phyloP scores from a whole-genome alignment of 2,888 invertebrate genomes.

The Theodoxus fluviatilis region DNA sequence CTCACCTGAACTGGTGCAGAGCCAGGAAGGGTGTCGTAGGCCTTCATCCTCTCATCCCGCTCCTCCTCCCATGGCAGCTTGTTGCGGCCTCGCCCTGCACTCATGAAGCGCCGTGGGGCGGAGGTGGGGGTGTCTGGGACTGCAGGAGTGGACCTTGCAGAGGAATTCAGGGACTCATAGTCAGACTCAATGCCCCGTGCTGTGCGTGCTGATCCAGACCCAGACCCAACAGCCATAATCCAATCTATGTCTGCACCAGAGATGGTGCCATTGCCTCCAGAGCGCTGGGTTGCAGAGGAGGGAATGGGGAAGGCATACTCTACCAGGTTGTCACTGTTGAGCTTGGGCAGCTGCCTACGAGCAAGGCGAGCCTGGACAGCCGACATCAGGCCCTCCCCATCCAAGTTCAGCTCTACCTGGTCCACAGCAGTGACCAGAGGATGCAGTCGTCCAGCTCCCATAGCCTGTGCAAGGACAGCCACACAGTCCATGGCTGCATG shows the following conservation, averaged over 20 bases:
- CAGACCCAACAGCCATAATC: slow-evolving; percentile 71
- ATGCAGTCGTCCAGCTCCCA: slow-evolving; percentile 70
- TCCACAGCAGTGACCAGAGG: slow-evolving; percentile 70
- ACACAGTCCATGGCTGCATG: slow-evolving; percentile 82
- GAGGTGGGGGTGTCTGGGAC: slow-evolving; percentile 38
- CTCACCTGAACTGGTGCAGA: slow-evolving; percentile 38
- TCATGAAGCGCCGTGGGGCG: slow-evolving; percentile 53
- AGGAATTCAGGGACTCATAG: slow-evolving; percentile 55
- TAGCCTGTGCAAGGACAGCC: slow-evolving; percentile 79
- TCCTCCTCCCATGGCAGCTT: slow-evolving; percentile 63
- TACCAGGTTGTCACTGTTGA: slow-evolving; percentile 76
- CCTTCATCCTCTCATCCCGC: slow-evolving; percentile 36
- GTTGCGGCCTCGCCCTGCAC: slow-evolving; percentile 58
- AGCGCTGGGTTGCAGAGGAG: slow-evolving; percentile 60
- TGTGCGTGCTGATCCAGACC: slow-evolving; percentile 48
- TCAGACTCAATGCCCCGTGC: slow-evolving; percentile 48
- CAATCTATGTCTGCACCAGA: slow-evolving; percentile 80
- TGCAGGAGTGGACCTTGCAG: slow-evolving; percentile 45
- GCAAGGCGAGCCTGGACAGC: slow-evolving; percentile 80
- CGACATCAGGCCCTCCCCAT: slow-evolving; percentile 68
- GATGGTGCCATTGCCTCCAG: slow-evolving; percentile 43
- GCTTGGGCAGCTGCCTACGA: slow-evolving; percentile 76
- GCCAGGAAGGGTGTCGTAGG: slow-evolving; percentile 34
- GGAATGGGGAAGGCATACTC: slow-evolving; percentile 78
- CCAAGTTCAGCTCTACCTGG: slow-evolving; percentile 63